Evolutionary conservation across 2,797 vertebrate species (phyloP), one percentile per base, ranked within the genome.

Genomic region (Morelia viridis): DNA sequence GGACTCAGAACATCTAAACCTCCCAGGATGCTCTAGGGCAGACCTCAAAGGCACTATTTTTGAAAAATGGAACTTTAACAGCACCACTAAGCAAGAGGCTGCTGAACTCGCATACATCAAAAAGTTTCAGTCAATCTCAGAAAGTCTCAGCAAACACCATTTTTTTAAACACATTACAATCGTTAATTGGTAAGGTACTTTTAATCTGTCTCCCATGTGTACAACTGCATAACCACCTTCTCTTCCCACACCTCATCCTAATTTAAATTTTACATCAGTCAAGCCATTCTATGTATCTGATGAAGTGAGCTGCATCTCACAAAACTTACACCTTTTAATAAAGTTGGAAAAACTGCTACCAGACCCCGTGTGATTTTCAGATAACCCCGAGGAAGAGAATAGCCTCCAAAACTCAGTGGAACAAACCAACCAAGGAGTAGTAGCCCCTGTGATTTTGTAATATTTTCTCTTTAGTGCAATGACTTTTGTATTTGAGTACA

Each of bases 401-500:
- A 89, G 90, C 84, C 35, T 11, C 94, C 89, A 93, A 57, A 95
- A 94, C 89, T 92, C 90, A 94, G 56, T 92, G 92, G 93, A 88
- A 89, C 64, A 22, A 94, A 90, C 19, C 0, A 87, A 93, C 89
- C 41, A 80, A 80, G 94, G 90, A 58, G 0, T 84, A 90, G 94
- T 56, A 90, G 85, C 68, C 92, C 17, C 26, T 83, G 60, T 0
- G 0, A 85, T 56, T 85, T 88, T 53, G 15, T 0, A 2, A 71
- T 87, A 10, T n/a, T 19, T 85, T 85, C 53, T 58, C 31, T 10
- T n/a, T 87, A 15, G 22, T 0, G 0, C 90, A 26, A 56, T 1
- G 0, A 87, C 19, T 15, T 88, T 0, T 0, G 22, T 60, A 93
- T 35, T 87, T 71, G 93, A 94, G n/a, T 2, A 11, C 26, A n/a